These are phyloP conservation scores for Homarus americanus DNA, from an alignment of 1,140 invertebrate species.

Conservation along the genomic window DNA sequence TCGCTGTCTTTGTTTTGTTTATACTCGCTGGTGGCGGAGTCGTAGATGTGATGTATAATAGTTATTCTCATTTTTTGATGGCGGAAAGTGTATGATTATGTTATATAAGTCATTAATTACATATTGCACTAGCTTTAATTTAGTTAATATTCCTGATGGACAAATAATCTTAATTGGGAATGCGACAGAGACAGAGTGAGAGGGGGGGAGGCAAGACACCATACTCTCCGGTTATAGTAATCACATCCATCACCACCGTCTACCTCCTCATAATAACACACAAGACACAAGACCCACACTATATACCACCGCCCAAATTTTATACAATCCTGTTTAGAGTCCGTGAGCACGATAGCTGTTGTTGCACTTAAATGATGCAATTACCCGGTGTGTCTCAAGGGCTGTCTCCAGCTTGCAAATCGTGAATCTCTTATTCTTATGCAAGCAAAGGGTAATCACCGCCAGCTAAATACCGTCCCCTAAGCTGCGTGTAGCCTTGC, in stretches of 20 bases:
- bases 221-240: conserved; percentile 22
- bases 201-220: neutral
- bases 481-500: conserved; percentile 52
- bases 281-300: neutral
- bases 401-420: conserved; percentile 56
- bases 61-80: neutral
- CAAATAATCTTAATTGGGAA: conserved; percentile 58
- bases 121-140: conserved; percentile 34
- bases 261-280: neutral
- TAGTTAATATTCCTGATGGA: conserved; percentile 53
- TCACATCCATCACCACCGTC: neutral
- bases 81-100: neutral
- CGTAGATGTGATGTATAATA: neutral
- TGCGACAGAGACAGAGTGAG: conserved; percentile 16
- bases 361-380: neutral
- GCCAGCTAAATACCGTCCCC: conserved; percentile 27
- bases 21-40: neutral
- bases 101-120: conserved; percentile 39
- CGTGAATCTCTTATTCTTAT: conserved; percentile 44
- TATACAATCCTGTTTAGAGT: neutral
- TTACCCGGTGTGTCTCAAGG: conserved; percentile 20
- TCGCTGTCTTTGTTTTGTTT: conserved; percentile 15
- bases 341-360: neutral
- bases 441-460: conserved; percentile 42
- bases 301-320: neutral